These are phyloP conservation scores for Xestia xanthographa DNA, from an alignment of 2,888 invertebrate species.

Conservation along the genomic window DNA sequence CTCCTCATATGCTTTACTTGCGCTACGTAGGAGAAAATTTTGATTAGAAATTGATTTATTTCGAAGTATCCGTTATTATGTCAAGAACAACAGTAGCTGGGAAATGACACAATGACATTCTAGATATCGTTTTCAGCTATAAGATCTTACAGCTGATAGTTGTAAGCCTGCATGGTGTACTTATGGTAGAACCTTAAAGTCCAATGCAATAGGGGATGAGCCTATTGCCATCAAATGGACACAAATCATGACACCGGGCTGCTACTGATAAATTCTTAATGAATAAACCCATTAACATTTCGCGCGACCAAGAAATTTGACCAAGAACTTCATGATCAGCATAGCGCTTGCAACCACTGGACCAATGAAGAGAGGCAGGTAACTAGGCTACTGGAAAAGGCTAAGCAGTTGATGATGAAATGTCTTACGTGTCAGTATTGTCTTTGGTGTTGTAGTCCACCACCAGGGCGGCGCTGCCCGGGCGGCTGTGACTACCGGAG, in stretches of 20 bases:
- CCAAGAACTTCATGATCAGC: not conserved
- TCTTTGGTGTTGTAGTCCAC: constrained; percentile 87
- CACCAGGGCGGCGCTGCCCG: constrained; percentile 90
- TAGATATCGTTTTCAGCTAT: not conserved
- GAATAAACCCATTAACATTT: not conserved
- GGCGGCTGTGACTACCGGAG: constrained; percentile 94
- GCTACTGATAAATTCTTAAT: not conserved
- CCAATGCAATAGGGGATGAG: not conserved
- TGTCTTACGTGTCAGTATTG: constrained; percentile 78
- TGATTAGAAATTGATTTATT: not conserved
- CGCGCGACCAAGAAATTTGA: not conserved
- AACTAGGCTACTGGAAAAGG: not conserved
- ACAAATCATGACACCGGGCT: not conserved
- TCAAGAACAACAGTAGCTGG: not conserved
- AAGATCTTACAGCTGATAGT: not conserved
- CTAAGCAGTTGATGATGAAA: not conserved
- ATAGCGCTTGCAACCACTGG: not conserved
- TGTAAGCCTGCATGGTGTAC: not conserved
- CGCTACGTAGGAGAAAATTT: constrained; percentile 65
- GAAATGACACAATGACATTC: not conserved
- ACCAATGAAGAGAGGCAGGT: not conserved
- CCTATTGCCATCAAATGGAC: not conserved
- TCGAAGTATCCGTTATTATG: not conserved
- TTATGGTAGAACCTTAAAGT: not conserved
- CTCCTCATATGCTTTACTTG: constrained; percentile 87